Evolutionary conservation across 2,113 vertebrate genomes (phyloP).

Genomic region (Globicephala melas): DNA sequence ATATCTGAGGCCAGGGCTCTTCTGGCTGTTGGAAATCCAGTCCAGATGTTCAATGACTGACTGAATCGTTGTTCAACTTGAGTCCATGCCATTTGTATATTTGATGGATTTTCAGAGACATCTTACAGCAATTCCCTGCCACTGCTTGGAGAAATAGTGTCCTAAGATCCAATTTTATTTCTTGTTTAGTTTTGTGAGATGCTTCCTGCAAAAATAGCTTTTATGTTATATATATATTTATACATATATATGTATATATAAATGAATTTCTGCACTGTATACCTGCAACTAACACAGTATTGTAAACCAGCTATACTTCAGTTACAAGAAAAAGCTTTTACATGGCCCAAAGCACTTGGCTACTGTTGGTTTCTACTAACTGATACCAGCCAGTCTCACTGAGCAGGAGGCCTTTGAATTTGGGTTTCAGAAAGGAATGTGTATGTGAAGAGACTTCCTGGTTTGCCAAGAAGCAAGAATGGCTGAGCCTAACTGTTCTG

Average conservation of each 20-base stretch:
- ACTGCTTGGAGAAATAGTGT: constrained; percentile 56
- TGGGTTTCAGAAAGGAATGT: not conserved
- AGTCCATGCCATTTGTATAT: constrained; percentile 63
- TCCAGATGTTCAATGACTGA: constrained; percentile 46
- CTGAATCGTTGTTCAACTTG: constrained; percentile 44
- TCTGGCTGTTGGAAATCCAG: not conserved
- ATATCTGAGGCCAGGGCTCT: constrained; percentile 9
- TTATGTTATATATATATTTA: not conserved
- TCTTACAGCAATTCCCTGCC: constrained; percentile 58
- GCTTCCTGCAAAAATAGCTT: not conserved
- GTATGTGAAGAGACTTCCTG: not conserved
- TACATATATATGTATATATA: not conserved
- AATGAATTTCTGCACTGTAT: not conserved
- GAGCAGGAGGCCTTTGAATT: not conserved
- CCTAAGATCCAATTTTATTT: constrained; percentile 46
- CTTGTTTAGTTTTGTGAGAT: constrained; percentile 50
- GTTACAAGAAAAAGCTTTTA: constrained; percentile 10
- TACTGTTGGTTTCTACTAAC: not conserved
- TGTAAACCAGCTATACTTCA: not conserved
- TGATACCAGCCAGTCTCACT: not conserved
- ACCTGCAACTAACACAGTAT: not conserved
- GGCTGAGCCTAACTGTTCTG: not conserved
- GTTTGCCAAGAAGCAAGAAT: not conserved
- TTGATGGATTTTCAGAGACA: constrained; percentile 66
- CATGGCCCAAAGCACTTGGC: not conserved